These are phyloP conservation scores for Rachycentron canadum DNA, from an alignment of 2,797 vertebrate genomes.

Conservation along the genomic window DNA sequence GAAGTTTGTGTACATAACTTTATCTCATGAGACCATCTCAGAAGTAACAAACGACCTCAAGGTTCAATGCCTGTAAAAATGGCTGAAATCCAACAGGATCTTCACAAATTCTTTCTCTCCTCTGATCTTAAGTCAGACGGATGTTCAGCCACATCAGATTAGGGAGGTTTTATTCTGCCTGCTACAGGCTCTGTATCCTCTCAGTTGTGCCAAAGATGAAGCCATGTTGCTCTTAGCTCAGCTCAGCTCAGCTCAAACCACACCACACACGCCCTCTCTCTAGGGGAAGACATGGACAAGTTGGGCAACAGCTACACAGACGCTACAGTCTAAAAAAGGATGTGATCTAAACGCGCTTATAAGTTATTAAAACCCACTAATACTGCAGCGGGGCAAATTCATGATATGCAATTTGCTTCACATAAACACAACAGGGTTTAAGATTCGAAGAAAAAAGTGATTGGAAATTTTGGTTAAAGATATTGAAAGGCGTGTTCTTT, in stretches of 20 bases:
- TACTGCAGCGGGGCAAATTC: neutral
- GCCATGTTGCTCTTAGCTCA: constrained; percentile 49
- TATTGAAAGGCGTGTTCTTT: neutral
- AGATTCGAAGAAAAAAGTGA: neutral
- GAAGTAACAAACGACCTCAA: constrained; percentile 7
- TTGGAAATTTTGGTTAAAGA: neutral
- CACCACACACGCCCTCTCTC: constrained; percentile 52
- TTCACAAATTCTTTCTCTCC: constrained; percentile 1
- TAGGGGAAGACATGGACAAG: constrained; percentile 8
- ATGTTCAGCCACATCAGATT: neutral
- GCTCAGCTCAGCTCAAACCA: constrained; percentile 15
- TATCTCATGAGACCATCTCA: neutral
- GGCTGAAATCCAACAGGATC: neutral
- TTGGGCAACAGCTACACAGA: constrained; percentile 31
- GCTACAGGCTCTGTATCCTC: neutral
- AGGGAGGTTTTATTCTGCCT: constrained; percentile 4
- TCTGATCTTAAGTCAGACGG: constrained; percentile 5
- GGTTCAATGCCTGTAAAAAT: neutral
- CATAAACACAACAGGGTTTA: neutral
- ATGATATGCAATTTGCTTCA: neutral
- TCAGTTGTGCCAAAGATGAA: constrained; percentile 47
- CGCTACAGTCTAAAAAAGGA: constrained; percentile 13
- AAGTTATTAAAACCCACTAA: neutral
- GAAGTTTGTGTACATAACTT: neutral
- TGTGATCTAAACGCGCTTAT: constrained; percentile 7